These are phyloP conservation scores for Eupithecia pulchellata DNA, from an alignment of 2,888 invertebrate species.

Conservation along the genomic window DNA sequence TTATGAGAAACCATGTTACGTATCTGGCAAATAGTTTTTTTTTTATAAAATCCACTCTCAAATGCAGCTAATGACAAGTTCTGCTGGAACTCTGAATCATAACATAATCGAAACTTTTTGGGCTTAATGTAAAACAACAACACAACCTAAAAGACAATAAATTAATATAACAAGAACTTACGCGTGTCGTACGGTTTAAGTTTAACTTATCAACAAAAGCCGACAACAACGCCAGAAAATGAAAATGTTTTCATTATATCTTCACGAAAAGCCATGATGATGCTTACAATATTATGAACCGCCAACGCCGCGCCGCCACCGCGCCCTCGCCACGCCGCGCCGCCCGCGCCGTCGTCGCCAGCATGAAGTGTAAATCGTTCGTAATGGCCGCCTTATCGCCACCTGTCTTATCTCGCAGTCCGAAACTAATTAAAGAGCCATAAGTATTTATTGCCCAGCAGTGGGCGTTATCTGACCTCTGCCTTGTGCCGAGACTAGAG, in stretches of 20 bases:
- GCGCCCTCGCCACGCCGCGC: no score
- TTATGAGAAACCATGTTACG: no score
- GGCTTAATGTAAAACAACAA: neutral
- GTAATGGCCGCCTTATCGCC: slow-evolving; percentile 34
- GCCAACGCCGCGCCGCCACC: no score
- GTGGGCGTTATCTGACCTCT: slow-evolving; percentile 32
- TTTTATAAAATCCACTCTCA: neutral
- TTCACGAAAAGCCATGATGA: neutral
- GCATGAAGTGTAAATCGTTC: slow-evolving; percentile 27
- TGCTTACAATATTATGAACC: slow-evolving; percentile 23
- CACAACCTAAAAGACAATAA: no score
- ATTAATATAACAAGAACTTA: no score
- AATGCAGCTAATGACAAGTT: neutral
- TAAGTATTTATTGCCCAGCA: slow-evolving; percentile 33
- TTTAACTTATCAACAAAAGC: no score
- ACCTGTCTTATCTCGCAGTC: slow-evolving; percentile 35
- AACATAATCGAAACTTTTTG: neutral
- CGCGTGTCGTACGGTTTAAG: no score
- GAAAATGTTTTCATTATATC: no score
- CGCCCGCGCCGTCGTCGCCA: no score
- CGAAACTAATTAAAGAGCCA: slow-evolving; percentile 36
- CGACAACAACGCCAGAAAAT: neutral
- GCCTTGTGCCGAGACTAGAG: slow-evolving; percentile 17
- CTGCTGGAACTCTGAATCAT: neutral
- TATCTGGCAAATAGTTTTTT: no score